Conservation (phyloP, 2,113 vertebrate genomes). For the Alethe diademata region DNA sequence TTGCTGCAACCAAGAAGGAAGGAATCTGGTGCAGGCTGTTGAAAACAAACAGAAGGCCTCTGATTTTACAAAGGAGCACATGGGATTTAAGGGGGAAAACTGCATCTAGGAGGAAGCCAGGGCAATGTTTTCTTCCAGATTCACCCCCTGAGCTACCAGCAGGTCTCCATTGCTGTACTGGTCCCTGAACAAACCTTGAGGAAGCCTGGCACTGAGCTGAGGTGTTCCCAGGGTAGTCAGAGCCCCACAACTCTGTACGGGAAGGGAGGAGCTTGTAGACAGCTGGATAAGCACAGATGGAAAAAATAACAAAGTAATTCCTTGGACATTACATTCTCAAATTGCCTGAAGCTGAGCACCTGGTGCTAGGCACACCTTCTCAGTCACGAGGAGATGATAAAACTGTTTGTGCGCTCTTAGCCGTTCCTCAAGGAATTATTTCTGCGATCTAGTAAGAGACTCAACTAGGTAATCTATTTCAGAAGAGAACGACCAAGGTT, state of each 20-base stretch:
- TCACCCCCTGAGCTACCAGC: background rate
- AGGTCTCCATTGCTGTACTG: fast-evolving
- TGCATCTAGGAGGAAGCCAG: background rate
- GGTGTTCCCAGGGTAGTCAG: background rate
- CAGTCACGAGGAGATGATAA: background rate
- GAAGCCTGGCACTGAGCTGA: background rate
- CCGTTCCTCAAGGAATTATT: background rate
- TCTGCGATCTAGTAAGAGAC: background rate
- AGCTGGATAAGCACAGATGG: fast-evolving
- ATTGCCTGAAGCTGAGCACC: background rate
- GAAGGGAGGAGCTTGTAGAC: background rate
- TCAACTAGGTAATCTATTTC: background rate
- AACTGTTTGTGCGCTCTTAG: background rate
- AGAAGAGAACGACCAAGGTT: background rate
- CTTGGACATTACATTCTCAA: background rate
- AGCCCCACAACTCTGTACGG: background rate
- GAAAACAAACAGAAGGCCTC: background rate
- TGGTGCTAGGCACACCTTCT: background rate
- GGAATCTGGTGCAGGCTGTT: background rate
- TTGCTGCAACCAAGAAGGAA: background rate
- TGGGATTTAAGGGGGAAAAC: background rate
- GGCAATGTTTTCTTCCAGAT: background rate
- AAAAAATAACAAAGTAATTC: background rate
- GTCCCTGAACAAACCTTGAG: background rate
- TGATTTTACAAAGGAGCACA: background rate